These are phyloP conservation scores for Artemia sinica DNA, from an alignment of 2,888 invertebrate species.

Conservation along the genomic window DNA sequence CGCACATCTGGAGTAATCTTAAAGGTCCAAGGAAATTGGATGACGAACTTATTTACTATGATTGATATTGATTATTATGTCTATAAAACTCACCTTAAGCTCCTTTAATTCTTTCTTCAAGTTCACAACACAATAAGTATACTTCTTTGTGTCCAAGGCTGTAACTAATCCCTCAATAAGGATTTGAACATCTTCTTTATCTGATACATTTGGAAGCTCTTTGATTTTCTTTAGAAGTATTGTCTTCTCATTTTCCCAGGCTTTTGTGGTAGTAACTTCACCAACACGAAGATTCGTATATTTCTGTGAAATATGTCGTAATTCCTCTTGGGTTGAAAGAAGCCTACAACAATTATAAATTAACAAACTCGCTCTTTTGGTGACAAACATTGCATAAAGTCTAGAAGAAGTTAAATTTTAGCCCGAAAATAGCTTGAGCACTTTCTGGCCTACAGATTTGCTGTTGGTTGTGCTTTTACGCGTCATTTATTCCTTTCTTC, in stretches of 20 bases:
- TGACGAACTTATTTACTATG: too few relatives aligned
- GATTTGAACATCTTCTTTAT: not conserved
- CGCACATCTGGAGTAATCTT: too few relatives aligned
- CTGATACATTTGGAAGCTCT: not conserved
- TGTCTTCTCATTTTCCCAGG: not conserved
- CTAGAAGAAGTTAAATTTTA: too few relatives aligned
- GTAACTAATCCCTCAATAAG: not conserved
- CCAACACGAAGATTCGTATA: conserved; percentile 3
- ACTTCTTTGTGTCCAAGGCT: not conserved
- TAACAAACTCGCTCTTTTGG: too few relatives aligned
- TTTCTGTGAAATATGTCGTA: not conserved
- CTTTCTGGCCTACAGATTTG: too few relatives aligned
- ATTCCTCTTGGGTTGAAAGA: not conserved
- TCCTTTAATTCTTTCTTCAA: conserved; percentile 7
- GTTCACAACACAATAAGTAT: not conserved
- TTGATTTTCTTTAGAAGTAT: not conserved
- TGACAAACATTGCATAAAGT: too few relatives aligned
- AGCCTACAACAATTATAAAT: not conserved
- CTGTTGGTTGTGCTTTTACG: too few relatives aligned
- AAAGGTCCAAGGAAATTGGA: too few relatives aligned
- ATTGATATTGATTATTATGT: too few relatives aligned
- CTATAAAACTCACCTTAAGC: not conserved
- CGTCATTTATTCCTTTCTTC: too few relatives aligned
- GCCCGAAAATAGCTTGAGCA: too few relatives aligned
- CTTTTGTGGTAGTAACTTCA: not conserved